These are phyloP conservation scores for Hiodon alosoides DNA, from an alignment of 2,113 vertebrate species.

Conservation along the genomic window DNA sequence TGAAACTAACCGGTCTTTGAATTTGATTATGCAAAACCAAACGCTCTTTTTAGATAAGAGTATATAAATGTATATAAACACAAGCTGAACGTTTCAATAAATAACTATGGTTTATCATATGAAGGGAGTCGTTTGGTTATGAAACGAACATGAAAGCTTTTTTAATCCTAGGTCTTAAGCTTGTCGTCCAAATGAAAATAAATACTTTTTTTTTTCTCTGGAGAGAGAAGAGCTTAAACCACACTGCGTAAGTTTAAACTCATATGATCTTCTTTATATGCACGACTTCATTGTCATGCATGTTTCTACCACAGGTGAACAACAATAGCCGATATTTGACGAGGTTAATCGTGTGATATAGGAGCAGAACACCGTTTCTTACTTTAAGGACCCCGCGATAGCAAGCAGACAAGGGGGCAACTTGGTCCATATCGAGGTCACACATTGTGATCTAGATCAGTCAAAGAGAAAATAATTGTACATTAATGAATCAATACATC, in stretches of 20 bases:
- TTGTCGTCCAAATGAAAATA: no score
- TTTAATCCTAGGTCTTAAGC: background rate
- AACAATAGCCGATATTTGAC: background rate
- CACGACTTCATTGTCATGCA: no score
- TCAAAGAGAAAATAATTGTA: background rate
- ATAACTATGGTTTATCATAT: no score
- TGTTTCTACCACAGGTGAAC: background rate
- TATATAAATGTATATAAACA: no score
- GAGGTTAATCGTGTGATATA: background rate
- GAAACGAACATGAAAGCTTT: background rate
- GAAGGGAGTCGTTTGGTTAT: no score
- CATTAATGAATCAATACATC: background rate
- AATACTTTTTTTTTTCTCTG: background rate
- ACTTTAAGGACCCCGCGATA: conserved; percentile 75
- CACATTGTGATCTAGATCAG: conserved; percentile 59
- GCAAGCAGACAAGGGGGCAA: conserved; percentile 64
- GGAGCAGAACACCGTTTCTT: conserved; percentile 28
- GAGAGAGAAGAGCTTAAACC: background rate
- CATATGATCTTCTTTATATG: no score
- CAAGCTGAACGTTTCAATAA: no score
- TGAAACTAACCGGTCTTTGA: conserved; percentile 18
- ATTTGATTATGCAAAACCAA: conserved; percentile 26
- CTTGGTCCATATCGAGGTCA: conserved; percentile 78
- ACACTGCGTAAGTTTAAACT: no score
- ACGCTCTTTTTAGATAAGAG: conserved; percentile 5